Conservation (phyloP, 2,888 invertebrate species). For the Alviniconcha strummeri region DNA sequence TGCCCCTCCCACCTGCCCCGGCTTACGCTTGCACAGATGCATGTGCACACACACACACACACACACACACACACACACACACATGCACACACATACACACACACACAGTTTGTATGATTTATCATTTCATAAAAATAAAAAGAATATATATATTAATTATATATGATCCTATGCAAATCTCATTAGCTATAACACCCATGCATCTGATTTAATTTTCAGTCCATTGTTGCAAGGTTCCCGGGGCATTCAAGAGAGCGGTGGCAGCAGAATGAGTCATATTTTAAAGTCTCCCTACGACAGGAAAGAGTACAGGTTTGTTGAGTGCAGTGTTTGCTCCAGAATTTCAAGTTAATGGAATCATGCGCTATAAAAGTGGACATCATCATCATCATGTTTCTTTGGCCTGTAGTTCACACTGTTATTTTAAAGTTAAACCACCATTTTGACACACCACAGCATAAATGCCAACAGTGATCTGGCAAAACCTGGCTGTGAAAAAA, state of each 20-base stretch:
- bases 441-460: neutral
- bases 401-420: too few relatives aligned
- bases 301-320: slow-evolving; percentile 28
- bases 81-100: neutral
- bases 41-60: neutral
- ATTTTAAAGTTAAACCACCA: neutral
- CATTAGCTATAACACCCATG: neutral
- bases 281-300: slow-evolving; percentile 26
- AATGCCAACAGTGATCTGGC: neutral
- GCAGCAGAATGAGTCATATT: slow-evolving; percentile 30
- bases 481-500: neutral
- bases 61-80: neutral
- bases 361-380: too few relatives aligned
- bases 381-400: neutral
- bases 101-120: neutral
- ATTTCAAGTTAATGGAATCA: too few relatives aligned
- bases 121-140: neutral
- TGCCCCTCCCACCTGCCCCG: neutral
- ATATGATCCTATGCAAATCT: neutral
- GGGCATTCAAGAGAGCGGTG: neutral
- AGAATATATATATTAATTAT: neutral
- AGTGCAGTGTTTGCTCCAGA: too few relatives aligned
- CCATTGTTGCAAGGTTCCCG: neutral
- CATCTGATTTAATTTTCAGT: neutral
- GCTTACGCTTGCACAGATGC: neutral